These are phyloP conservation scores for Cerceris rybyensis DNA, from an alignment of 2,888 invertebrate genomes.

Conservation along the genomic window DNA sequence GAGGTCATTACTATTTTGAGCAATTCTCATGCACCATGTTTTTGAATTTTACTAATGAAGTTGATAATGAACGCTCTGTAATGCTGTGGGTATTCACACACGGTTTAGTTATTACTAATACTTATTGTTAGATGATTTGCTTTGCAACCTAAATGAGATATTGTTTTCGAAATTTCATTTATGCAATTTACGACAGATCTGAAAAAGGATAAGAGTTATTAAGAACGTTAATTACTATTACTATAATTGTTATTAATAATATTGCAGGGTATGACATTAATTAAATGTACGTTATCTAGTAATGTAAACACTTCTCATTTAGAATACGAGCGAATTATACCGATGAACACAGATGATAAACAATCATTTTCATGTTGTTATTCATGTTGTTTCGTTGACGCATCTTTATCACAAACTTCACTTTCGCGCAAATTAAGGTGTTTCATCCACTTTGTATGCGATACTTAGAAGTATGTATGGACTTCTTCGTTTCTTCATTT, in stretches of 20 bases:
- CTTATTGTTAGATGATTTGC: slow-evolving; percentile 16
- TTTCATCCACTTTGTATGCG: slow-evolving; percentile 6
- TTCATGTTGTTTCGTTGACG: neutral
- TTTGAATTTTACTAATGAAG: neutral
- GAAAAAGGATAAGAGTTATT: no score
- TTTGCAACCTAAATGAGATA: slow-evolving; percentile 11
- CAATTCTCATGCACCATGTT: neutral
- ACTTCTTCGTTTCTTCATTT: no score
- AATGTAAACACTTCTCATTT: neutral
- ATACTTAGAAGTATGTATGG: neutral
- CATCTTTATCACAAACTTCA: neutral
- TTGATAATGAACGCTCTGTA: slow-evolving; percentile 22
- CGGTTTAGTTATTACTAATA: slow-evolving; percentile 28
- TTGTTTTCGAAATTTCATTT: neutral
- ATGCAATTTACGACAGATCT: neutral
- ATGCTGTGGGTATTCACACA: slow-evolving; percentile 41
- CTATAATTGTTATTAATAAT: neutral
- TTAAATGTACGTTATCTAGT: no score
- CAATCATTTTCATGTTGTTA: neutral
- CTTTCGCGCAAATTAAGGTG: slow-evolving; percentile 8
- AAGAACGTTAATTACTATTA: neutral
- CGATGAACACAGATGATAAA: slow-evolving; percentile 4
- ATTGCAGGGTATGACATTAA: neutral
- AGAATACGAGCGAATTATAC: slow-evolving; percentile 2
- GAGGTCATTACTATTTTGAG: no score